Percentiles rank a stretch among this genome's conserved stretches.
These are phyloP conservation scores for Emmelina monodactyla DNA, from an alignment of 2,888 invertebrate genomes.

Conservation along the genomic window DNA sequence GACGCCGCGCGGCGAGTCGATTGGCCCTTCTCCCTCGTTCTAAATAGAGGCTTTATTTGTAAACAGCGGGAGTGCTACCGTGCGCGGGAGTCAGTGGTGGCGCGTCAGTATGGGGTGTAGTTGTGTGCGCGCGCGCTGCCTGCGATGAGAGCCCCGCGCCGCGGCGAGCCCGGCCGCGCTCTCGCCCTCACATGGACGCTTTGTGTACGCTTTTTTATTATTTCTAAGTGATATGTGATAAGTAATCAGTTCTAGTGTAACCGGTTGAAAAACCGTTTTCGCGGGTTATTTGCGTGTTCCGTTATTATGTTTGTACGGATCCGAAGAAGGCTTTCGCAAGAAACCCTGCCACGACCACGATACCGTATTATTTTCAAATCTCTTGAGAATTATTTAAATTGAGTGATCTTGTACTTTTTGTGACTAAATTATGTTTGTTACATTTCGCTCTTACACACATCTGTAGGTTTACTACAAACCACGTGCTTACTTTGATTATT, in stretches of 20 bases:
- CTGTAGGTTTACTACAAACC: no score
- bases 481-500: no score
- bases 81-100: conserved; percentile 35
- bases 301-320: no score
- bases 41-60: conserved; percentile 63
- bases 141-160: conserved; percentile 25
- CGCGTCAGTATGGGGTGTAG: conserved; percentile 54
- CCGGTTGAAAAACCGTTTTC: no score
- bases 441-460: no score
- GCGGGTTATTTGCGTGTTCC: no score
- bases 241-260: not conserved
- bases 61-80: conserved; percentile 60
- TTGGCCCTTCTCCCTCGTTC: conserved; percentile 61
- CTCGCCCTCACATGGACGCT: conserved; percentile 45
- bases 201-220: conserved; percentile 46
- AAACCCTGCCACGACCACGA: no score
- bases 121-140: conserved; percentile 21
- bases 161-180: conserved; percentile 20
- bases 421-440: no score
- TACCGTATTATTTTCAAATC: no score
- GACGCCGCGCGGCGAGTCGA: conserved; percentile 50
- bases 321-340: no score
- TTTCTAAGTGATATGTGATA: conserved; percentile 16
- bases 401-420: no score
- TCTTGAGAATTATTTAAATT: no score